Percentiles rank a stretch among this genome's conserved stretches.
Evolutionary conservation across 2,888 invertebrate species (phyloP).

Genomic region (Dicycla oo): DNA sequence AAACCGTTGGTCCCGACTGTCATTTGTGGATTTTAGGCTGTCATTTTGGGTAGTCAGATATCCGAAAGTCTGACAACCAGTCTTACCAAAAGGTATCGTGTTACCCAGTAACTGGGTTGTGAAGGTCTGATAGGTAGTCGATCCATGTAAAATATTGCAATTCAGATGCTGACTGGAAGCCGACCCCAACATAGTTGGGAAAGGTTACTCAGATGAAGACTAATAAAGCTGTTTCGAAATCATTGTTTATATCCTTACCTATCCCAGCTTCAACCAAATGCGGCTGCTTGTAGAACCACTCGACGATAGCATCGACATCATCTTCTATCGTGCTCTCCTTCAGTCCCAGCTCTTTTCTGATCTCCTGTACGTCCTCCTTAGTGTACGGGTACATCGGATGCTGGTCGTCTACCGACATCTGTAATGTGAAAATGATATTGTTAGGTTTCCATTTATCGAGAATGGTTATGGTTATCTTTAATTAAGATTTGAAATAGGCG

Average conservation of each 20-base stretch:
- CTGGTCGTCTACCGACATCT: constrained; percentile 71
- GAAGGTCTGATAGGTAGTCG: neutral
- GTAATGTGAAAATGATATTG: constrained; percentile 20
- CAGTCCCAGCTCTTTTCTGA: constrained; percentile 76
- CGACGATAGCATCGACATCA: constrained; percentile 79
- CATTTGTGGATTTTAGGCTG: neutral
- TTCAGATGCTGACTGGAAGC: neutral
- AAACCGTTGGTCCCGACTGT: neutral
- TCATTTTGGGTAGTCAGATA: neutral
- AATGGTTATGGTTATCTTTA: too few species aligned
- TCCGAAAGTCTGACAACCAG: neutral
- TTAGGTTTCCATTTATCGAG: neutral
- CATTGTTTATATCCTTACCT: constrained; percentile 66
- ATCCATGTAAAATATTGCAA: neutral
- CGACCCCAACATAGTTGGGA: neutral
- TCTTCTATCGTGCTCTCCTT: constrained; percentile 78
- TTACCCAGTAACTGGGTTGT: neutral
- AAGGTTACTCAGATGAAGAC: neutral
- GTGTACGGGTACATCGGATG: constrained; percentile 72
- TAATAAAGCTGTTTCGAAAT: neutral
- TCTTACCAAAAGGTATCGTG: neutral
- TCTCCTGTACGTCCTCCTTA: constrained; percentile 74
- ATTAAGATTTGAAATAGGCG: too few species aligned
- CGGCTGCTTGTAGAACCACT: constrained; percentile 82
- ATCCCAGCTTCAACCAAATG: constrained; percentile 81